A percentile compares a stretch with the other conserved stretches of the same genome.
Evolutionary conservation across 2,797 vertebrate genomes (phyloP).

Genomic region (Dryobates pubescens): DNA sequence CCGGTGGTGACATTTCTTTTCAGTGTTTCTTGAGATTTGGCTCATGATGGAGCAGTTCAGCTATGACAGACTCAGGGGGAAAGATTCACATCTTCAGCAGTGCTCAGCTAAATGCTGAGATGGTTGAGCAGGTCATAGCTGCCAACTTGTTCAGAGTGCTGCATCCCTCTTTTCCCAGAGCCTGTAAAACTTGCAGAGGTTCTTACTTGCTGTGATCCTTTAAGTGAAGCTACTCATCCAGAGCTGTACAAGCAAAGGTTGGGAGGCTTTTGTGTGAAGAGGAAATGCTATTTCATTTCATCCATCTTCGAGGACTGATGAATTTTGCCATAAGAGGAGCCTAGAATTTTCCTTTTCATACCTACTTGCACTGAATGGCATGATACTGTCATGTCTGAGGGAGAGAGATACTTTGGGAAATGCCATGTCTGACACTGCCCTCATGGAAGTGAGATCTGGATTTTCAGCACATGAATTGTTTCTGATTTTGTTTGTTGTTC

Average conservation of each 20-base stretch:
- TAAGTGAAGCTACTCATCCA: background rate
- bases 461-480: background rate
- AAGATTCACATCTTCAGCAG: background rate
- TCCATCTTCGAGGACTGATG: background rate
- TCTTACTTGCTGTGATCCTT: background rate
- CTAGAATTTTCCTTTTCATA: background rate
- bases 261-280: background rate
- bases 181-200: background rate
- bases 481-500: background rate
- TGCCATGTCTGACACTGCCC: background rate
- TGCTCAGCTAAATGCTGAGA: background rate
- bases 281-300: background rate
- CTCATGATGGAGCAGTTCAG: background rate
- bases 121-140: background rate
- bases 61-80: background rate
- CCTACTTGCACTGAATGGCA: background rate
- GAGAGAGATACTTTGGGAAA: background rate
- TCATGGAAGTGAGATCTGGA: background rate
- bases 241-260: background rate
- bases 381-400: background rate
- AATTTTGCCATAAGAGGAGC: background rate
- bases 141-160: background rate
- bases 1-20: background rate
- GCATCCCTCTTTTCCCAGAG: background rate
- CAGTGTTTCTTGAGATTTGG: background rate